phyloP scores from a whole-genome alignment of 1,140 invertebrate species.

The Ericerus pela region DNA sequence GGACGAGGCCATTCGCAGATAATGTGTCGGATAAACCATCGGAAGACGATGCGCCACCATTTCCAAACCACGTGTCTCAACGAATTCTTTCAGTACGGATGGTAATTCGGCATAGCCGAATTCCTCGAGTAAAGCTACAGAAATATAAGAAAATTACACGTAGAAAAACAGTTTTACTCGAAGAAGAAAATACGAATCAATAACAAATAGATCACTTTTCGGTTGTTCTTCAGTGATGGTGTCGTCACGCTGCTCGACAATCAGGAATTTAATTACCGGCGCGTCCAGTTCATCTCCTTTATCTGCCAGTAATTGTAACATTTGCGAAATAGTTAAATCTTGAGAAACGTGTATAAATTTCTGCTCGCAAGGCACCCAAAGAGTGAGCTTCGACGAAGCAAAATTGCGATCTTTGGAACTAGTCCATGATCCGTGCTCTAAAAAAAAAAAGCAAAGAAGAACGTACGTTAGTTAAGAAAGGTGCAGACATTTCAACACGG shows the following conservation, averaged over 20 bases:
- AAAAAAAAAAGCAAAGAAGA: not conserved
- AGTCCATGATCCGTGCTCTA: not conserved
- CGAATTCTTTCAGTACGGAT: conserved; percentile 65
- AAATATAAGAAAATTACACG: not conserved
- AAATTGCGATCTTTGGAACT: not conserved
- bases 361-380: not conserved
- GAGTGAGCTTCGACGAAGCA: not conserved
- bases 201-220: conserved; percentile 9
- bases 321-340: conserved; percentile 37
- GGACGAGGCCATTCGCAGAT: conserved; percentile 30
- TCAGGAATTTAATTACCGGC: conserved; percentile 32
- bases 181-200: not conserved
- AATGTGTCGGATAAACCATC: conserved; percentile 65
- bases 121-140: conserved; percentile 23
- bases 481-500: too few relatives aligned
- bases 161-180: not conserved
- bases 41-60: conserved; percentile 72
- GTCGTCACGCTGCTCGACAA: conserved; percentile 27
- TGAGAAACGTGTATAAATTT: conserved; percentile 26
- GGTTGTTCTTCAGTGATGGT: conserved; percentile 4
- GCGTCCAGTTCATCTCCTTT: conserved; percentile 39
- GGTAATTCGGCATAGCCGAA: conserved; percentile 33
- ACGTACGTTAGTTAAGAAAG: too few relatives aligned
- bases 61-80: conserved; percentile 68
- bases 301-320: conserved; percentile 40